Evolutionary conservation across 2,797 vertebrate species (phyloP).

Genomic region (Eupleurogrammus muticus): DNA sequence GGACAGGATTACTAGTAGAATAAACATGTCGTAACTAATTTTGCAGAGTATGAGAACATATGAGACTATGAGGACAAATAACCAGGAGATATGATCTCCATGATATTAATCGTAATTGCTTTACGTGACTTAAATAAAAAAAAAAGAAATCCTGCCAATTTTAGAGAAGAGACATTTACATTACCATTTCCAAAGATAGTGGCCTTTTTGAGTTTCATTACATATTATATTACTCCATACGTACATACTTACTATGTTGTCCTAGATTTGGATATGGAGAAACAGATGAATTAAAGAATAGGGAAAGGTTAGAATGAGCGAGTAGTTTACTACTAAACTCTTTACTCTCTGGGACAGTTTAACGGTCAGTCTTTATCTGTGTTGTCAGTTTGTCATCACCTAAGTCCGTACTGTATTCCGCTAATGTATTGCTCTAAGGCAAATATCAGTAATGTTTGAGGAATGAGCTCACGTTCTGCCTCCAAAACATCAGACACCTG

Average conservation of each 20-base stretch:
- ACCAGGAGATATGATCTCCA: no score
- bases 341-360: background rate
- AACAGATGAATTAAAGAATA: background rate
- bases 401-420: slow-evolving; percentile 19
- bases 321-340: background rate
- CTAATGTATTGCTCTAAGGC: slow-evolving; percentile 28
- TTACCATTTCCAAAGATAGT: background rate
- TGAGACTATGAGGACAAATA: no score
- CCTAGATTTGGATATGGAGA: background rate
- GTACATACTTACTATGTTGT: no score
- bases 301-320: background rate
- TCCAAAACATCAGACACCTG: slow-evolving; percentile 62
- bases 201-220: background rate
- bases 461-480: slow-evolving; percentile 53
- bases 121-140: no score
- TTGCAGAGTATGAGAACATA: no score
- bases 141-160: no score
- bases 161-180: background rate
- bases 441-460: slow-evolving; percentile 60
- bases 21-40: no score
- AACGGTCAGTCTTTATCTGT: slow-evolving; percentile 27
- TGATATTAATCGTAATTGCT: no score
- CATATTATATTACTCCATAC: background rate
- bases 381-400: slow-evolving; percentile 45
- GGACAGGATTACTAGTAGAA: no score